phyloP scores from a whole-genome alignment of 2,888 invertebrate species.

The Drosophila ochracea region DNA sequence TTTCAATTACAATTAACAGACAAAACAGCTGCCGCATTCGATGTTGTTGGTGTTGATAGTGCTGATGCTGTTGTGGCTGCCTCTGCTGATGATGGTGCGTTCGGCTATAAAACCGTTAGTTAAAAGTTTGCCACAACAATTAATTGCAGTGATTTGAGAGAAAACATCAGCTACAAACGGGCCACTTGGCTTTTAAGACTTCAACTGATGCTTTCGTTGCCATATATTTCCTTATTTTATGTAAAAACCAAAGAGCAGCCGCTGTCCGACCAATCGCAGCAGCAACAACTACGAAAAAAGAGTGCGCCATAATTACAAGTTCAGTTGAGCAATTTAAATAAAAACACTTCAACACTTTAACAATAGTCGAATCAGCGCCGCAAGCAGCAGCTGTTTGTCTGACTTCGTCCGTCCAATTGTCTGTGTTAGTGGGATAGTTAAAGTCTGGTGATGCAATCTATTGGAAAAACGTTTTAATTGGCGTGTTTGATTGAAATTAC shows the following conservation, averaged over 20 bases:
- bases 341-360: slow-evolving; percentile 78
- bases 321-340: slow-evolving; percentile 79
- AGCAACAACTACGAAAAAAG: slow-evolving; percentile 30
- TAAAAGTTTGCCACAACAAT: slow-evolving; percentile 69
- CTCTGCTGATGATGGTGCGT: slow-evolving; percentile 31
- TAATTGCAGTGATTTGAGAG: slow-evolving; percentile 70
- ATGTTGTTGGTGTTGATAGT: slow-evolving; percentile 17
- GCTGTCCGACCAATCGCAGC: slow-evolving; percentile 36
- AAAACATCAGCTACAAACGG: slow-evolving; percentile 53
- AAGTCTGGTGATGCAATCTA: slow-evolving; percentile 72
- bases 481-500: slow-evolving; percentile 36
- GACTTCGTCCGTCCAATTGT: slow-evolving; percentile 29
- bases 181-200: slow-evolving; percentile 59
- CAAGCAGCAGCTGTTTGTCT: slow-evolving; percentile 41
- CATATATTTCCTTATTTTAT: slow-evolving; percentile 62
- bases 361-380: slow-evolving; percentile 60
- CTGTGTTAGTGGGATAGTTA: slow-evolving; percentile 29
- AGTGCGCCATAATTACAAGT: slow-evolving; percentile 74
- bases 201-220: slow-evolving; percentile 35
- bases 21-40: slow-evolving; percentile 51
- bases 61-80: slow-evolving; percentile 22
- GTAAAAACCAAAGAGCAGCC: slow-evolving; percentile 52
- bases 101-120: slow-evolving; percentile 74
- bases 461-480: slow-evolving; percentile 65
- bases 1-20: slow-evolving; percentile 74